Evolutionary conservation across 1,140 invertebrate genomes (phyloP).

Genomic region (Pteromalus puparum): DNA sequence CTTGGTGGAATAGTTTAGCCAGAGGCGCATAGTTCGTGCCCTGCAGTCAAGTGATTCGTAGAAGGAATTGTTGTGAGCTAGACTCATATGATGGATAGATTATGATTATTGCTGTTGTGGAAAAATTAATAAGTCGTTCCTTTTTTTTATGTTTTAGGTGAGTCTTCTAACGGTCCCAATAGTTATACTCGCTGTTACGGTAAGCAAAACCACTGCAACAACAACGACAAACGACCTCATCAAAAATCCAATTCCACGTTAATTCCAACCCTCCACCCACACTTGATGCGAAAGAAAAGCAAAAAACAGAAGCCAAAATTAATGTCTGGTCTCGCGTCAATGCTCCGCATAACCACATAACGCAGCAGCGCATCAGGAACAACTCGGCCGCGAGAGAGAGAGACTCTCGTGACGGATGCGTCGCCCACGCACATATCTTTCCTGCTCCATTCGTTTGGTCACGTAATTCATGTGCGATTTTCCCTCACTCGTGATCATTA

Average conservation of each 20-base stretch:
- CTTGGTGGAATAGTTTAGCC: background rate
- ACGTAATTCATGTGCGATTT: slow-evolving; percentile 50
- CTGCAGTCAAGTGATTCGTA: background rate
- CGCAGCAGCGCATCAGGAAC: background rate
- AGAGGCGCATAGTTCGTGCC: background rate
- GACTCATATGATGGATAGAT: too few species aligned
- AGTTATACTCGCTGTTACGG: too few species aligned
- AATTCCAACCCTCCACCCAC: background rate
- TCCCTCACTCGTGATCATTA: slow-evolving; percentile 35
- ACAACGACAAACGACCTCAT: background rate
- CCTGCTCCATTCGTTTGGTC: background rate
- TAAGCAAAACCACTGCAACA: too few species aligned
- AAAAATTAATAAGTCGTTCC: background rate
- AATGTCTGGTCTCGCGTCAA: background rate
- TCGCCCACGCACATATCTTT: background rate
- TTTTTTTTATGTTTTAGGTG: slow-evolving; percentile 38
- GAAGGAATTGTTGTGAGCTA: background rate
- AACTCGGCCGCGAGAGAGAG: background rate
- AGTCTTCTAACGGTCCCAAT: background rate
- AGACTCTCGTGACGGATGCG: slow-evolving; percentile 25
- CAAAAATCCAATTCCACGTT: background rate
- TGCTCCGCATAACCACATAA: background rate
- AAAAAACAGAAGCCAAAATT: background rate
- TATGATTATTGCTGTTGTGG: background rate
- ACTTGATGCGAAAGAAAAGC: background rate